These are phyloP conservation scores for Hypothenemus hampei DNA, from an alignment of 1,140 invertebrate genomes.

Conservation along the genomic window DNA sequence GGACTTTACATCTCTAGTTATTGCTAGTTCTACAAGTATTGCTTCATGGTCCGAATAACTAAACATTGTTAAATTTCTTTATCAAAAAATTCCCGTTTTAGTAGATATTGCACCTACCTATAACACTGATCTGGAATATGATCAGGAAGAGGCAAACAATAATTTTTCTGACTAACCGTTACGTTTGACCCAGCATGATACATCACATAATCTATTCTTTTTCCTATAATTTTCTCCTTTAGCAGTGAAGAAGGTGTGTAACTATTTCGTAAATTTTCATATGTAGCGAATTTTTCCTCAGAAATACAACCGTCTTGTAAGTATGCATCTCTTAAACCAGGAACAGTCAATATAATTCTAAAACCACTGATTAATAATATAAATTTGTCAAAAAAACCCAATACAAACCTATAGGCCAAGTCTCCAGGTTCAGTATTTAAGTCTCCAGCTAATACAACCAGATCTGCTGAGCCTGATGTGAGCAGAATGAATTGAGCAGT, in stretches of 20 bases:
- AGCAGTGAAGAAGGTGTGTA: constrained; percentile 61
- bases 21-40: constrained; percentile 47
- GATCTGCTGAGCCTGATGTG: constrained; percentile 71
- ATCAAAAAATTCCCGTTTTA: neutral
- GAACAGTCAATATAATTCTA: constrained; percentile 53
- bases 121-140: constrained; percentile 65
- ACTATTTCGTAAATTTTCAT: constrained; percentile 76
- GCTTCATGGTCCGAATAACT: constrained; percentile 92
- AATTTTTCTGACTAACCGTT: constrained; percentile 58
- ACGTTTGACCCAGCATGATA: constrained; percentile 55
- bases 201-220: constrained; percentile 88
- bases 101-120: neutral
- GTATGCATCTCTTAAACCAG: constrained; percentile 44
- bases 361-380: constrained; percentile 28
- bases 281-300: constrained; percentile 55
- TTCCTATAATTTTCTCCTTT: constrained; percentile 63
- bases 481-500: constrained; percentile 88
- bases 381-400: no score
- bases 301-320: constrained; percentile 25
- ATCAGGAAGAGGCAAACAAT: constrained; percentile 65
- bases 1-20: constrained; percentile 3
- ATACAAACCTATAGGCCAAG: constrained; percentile 65
- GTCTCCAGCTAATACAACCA: constrained; percentile 86
- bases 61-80: constrained; percentile 5
- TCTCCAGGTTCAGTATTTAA: constrained; percentile 86